Evolutionary conservation across 1,140 invertebrate genomes (phyloP), one percentile per base, ranked within the genome.

Genomic region (Babylonia areolata): DNA sequence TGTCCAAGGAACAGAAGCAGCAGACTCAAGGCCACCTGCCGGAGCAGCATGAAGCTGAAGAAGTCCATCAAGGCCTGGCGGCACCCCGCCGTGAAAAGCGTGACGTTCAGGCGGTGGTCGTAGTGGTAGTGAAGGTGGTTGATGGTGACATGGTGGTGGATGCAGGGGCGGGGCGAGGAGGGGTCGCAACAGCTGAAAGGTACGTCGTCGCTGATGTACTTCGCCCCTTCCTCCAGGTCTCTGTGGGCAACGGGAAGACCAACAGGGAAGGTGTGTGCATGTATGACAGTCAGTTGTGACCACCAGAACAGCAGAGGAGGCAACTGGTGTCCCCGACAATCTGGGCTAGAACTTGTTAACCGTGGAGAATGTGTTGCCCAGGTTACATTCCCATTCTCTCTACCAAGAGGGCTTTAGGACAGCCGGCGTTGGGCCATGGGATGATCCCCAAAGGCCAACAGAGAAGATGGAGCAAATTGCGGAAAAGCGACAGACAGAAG

Each of bases 151-250:
- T 90, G 87, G 77, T 92, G 90, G 83, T 93, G 89, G 46, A 93
- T 92, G 77, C 93, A 93, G 5, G 93, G 93, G 28, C 92, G 89
- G 1, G 87, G 64, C 1, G 87, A 75, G 17, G 35, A 35, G n/a
- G 87, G 75, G 81, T 89, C 87, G 85, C 93, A 93, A 81, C 93
- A 93, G 85, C 93, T 93, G 86, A 90, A 93, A 28, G 93, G 93
- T 0, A 91, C 91, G 85, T 93, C 90, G 82, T 93, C 92, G 35
- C 86, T 90, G 33, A 81, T 81, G 71, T 90, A 85, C 17, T 77
- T 15, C 20, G 17, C 15, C 31, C 35, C 71, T 11, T 33, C 71
- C 31, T 3, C 1, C 28, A 78, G 75, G 2, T 37, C 5, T 11
- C 33, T 78, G 75, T 35, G 35, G 20, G 15, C 15, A 31, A 33